phyloP scores from a whole-genome alignment of 1,140 invertebrate genomes.

The Gryllus bimaculatus region DNA sequence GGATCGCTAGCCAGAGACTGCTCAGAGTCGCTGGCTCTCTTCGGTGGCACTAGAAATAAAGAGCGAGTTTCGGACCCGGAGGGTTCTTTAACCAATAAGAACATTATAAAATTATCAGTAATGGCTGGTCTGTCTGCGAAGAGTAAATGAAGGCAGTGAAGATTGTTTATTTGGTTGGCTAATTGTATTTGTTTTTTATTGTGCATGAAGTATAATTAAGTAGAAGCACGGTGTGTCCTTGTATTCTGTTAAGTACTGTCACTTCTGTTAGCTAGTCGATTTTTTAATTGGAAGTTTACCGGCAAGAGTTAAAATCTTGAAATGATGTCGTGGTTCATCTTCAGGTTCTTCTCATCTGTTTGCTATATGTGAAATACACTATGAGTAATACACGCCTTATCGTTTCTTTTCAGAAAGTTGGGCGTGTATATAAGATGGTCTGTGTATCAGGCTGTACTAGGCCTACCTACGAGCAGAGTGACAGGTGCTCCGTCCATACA shows the following conservation, averaged over 20 bases:
- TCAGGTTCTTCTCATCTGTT: not conserved
- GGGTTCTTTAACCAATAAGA: constrained; percentile 7
- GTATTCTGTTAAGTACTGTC: not conserved
- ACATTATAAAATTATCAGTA: not conserved
- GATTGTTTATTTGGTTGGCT: constrained; percentile 4
- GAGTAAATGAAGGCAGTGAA: not conserved
- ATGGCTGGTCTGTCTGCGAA: constrained; percentile 1
- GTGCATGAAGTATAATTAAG: not conserved
- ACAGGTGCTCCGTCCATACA: constrained; percentile 12
- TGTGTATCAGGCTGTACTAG: not conserved
- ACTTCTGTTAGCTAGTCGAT: not conserved
- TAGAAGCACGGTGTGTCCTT: not conserved
- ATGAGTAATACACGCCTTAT: not conserved
- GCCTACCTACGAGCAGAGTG: not conserved
- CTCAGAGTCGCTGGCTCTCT: not conserved
- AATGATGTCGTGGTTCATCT: not conserved
- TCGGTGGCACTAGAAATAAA: not conserved
- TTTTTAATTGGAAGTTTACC: not conserved
- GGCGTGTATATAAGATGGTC: not conserved
- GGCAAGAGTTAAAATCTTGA: not conserved
- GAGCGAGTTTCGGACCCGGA: not conserved
- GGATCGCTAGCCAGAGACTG: not conserved
- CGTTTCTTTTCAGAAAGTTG: not conserved
- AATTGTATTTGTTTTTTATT: not conserved
- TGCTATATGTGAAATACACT: not conserved